A percentile compares a stretch with the other conserved stretches of the same genome.
Evolutionary conservation across 1,140 invertebrate genomes (phyloP).

Genomic region (Papilio glaucus): DNA sequence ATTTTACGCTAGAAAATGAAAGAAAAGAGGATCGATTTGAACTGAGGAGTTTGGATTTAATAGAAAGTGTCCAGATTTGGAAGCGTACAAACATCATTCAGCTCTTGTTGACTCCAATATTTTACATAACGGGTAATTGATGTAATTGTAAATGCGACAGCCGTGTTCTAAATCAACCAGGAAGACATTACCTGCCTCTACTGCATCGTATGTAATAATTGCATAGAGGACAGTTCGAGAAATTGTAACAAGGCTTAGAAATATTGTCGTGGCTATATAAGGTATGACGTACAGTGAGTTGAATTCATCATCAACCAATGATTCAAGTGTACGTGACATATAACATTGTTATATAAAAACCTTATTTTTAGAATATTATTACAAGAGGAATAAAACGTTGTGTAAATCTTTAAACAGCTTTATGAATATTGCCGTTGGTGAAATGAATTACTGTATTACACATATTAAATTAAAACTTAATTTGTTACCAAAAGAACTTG

Average conservation of each 20-base stretch:
- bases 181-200: not conserved
- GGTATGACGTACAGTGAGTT: not conserved
- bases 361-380: not conserved
- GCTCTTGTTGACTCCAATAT: too few species aligned
- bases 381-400: conserved; percentile 6
- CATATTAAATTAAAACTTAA: not conserved
- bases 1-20: too few species aligned
- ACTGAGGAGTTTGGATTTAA: too few species aligned
- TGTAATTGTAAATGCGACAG: too few species aligned
- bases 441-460: not conserved
- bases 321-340: conserved; percentile 5
- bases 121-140: too few species aligned
- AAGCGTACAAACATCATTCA: too few species aligned
- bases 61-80: too few species aligned
- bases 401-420: not conserved
- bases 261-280: not conserved
- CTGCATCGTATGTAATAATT: not conserved
- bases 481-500: not conserved
- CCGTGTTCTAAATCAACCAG: not conserved
- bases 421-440: not conserved
- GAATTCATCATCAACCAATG: conserved; percentile 5
- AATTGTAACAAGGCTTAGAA: not conserved
- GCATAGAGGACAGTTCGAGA: not conserved
- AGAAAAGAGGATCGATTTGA: too few species aligned
- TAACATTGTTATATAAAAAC: not conserved